phyloP scores from a whole-genome alignment of 2,797 vertebrate species.

The Sebastiscus tertius region DNA sequence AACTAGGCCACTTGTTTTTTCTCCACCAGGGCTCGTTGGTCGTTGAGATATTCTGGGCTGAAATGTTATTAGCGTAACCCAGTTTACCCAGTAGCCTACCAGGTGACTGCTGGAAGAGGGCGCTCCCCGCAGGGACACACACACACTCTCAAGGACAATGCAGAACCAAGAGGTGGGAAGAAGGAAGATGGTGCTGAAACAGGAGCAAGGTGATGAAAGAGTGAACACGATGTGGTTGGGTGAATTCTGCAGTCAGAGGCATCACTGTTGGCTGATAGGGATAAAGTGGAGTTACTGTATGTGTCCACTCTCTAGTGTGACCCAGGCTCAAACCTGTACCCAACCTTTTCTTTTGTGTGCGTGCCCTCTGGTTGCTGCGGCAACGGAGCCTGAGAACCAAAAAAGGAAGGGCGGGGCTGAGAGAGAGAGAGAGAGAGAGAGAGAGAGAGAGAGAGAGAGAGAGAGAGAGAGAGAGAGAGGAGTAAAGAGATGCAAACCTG shows the following conservation, averaged over 20 bases:
- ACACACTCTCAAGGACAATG: slow-evolving; percentile 61
- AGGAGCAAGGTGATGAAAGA: slow-evolving; percentile 24
- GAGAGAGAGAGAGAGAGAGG: not conserved
- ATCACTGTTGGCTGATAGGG: slow-evolving; percentile 11
- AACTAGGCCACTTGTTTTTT: slow-evolving; percentile 71
- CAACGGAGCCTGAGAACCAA: slow-evolving; percentile 69
- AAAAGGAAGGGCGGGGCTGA: not conserved
- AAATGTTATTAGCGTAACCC: slow-evolving; percentile 82
- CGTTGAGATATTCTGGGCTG: slow-evolving; percentile 71
- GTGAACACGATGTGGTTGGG: not conserved
- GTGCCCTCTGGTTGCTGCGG: slow-evolving; percentile 54
- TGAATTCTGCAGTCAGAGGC: not conserved
- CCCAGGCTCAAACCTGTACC: slow-evolving; percentile 48
- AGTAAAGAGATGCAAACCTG: slow-evolving; percentile 4
- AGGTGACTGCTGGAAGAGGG: slow-evolving; percentile 74
- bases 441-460: too few relatives aligned
- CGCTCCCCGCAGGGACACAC: slow-evolving; percentile 54
- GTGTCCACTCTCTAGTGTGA: slow-evolving; percentile 10
- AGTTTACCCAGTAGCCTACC: slow-evolving; percentile 76
- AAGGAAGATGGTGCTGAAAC: slow-evolving; percentile 15
- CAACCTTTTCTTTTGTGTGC: slow-evolving; percentile 42
- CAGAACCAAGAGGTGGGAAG: slow-evolving; percentile 6
- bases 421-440: too few relatives aligned
- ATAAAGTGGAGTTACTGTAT: not conserved
- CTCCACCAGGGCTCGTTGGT: slow-evolving; percentile 51